Conservation (phyloP, 2,888 invertebrate genomes). For the Ophonus ardosiacus region DNA sequence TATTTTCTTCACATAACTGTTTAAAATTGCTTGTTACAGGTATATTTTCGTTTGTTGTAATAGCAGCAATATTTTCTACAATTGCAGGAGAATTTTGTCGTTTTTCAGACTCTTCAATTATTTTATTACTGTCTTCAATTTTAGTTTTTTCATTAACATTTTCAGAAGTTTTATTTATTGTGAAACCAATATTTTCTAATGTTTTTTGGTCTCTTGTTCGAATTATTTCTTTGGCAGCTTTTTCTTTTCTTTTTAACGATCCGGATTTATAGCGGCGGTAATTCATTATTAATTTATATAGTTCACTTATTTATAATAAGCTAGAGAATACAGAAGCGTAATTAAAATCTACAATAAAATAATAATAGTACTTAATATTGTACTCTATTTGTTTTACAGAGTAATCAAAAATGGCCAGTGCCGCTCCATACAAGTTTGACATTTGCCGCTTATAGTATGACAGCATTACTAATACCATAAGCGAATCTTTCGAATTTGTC, state of each 20-base stretch:
- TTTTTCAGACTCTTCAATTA: too few species aligned
- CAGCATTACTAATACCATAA: too few species aligned
- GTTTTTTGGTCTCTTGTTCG: not conserved
- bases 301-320: not conserved
- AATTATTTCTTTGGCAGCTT: not conserved
- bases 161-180: constrained; percentile 5
- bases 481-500: too few species aligned
- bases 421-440: too few species aligned
- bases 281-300: not conserved
- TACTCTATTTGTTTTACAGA: not conserved
- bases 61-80: too few species aligned
- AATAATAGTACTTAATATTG: not conserved
- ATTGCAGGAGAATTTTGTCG: too few species aligned
- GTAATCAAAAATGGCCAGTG: not conserved
- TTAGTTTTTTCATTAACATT: constrained; percentile 11
- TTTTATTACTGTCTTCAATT: not conserved
- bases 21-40: too few species aligned
- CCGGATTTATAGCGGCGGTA: not conserved
- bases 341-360: not conserved
- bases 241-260: not conserved
- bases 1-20: too few species aligned
- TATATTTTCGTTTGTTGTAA: too few species aligned
- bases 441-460: too few species aligned
- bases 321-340: not conserved
- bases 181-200: not conserved